Evolutionary conservation across 2,797 vertebrate species (phyloP).

Genomic region (Pseudochirops cupreus): DNA sequence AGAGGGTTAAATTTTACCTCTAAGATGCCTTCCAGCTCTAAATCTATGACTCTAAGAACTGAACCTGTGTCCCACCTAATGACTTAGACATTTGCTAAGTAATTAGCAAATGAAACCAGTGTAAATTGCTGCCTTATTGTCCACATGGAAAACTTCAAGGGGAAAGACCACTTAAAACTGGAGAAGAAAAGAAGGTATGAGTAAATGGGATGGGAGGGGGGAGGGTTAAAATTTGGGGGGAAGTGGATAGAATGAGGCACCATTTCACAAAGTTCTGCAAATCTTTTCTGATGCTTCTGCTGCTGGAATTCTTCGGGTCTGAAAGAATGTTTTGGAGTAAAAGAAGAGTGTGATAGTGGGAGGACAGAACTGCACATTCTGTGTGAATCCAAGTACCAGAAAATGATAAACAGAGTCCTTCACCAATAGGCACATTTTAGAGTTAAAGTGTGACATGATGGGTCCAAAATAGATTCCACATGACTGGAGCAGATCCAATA

Average conservation of each 20-base stretch:
- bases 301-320: not conserved
- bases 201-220: not conserved
- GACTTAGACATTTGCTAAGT: not conserved
- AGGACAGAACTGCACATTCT: conserved; percentile 72
- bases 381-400: conserved; percentile 65
- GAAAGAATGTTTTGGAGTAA: conserved; percentile 24
- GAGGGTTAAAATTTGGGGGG: not conserved
- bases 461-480: conserved; percentile 84
- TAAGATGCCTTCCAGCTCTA: not conserved
- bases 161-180: not conserved
- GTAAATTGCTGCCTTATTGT: conserved; percentile 15
- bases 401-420: conserved; percentile 82
- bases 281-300: not conserved
- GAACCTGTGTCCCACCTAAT: not conserved
- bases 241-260: not conserved
- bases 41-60: not conserved
- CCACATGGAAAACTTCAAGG: conserved; percentile 28
- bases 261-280: not conserved
- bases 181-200: not conserved
- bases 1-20: not conserved
- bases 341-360: conserved; percentile 31
- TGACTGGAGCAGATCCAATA: conserved; percentile 80
- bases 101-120: not conserved
- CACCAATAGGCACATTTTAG: conserved; percentile 79
- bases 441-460: conserved; percentile 81